Base-by-base conservation (phyloP, 2,888 invertebrate genomes). In the Drosophila subquinaria region DNA sequence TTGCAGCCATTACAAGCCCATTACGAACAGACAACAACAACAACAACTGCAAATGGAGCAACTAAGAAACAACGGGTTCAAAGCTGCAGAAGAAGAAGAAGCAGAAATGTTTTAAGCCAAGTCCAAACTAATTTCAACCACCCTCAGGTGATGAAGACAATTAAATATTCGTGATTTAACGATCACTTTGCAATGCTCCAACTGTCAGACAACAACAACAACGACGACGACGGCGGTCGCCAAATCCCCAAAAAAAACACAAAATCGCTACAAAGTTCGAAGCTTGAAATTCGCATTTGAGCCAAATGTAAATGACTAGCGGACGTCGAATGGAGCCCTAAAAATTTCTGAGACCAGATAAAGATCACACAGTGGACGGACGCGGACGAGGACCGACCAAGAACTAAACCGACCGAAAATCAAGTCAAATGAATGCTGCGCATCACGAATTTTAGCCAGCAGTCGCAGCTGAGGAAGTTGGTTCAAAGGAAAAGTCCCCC, bases 151-250 rank as follows among this genome's bases (percentile, higher is more conserved):
- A 90, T 91, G 89, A 91, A 92, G 92, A 91, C 92, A 92, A 92
- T 92, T 92, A 92, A 92, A 92, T 92, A 92, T 92, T 92, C 92
- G 92, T 92, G 92, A 92, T 92, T 92, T 91, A 91, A 91, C 91
- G 92, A 92, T 92, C 92, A 92, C 92, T 91, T 90, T 83, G 88
- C 89, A 89, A 88, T 91, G 90, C 88, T 82, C 79, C 74, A 85
- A 85, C 84, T 87, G 86, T 71, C 74, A 75, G 81, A 67, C 76
- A 76, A 67, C 27, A 27, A 27, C 69, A 69, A 38, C 73, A 48
- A 52, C 73, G 20, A 33, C 55, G 57, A 68, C 65, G 57, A 57
- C 73, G 62, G 59, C 67, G 61, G 60, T 57, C 67, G 53, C 70
- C 67, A 70, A 71, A 45, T 56, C 50, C 43, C 64, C 45, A 43